These are phyloP conservation scores for Pheosia gnoma DNA, from an alignment of 2,888 invertebrate species.

Conservation along the genomic window DNA sequence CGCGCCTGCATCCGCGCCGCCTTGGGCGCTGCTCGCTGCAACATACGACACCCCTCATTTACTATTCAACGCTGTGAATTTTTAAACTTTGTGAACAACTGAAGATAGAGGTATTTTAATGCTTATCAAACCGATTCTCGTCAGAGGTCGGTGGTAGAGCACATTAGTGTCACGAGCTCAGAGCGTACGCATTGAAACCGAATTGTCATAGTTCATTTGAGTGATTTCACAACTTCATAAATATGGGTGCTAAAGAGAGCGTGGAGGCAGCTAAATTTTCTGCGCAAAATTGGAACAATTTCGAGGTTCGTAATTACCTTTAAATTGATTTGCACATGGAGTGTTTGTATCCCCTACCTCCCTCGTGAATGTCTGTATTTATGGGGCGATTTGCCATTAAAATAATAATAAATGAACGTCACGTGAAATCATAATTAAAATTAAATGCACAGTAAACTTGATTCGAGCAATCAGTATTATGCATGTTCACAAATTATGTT, in stretches of 20 bases:
- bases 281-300: conserved; percentile 92
- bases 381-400: conserved; percentile 55
- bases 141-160: conserved; percentile 73
- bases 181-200: conserved; percentile 77
- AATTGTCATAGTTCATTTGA: conserved; percentile 77
- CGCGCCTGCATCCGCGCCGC: conserved; percentile 63
- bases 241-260: conserved; percentile 93
- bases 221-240: conserved; percentile 80
- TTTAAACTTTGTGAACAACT: conserved; percentile 75
- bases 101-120: conserved; percentile 78
- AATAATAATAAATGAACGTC: conserved; percentile 50
- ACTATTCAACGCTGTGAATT: conserved; percentile 80
- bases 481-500: conserved; percentile 66
- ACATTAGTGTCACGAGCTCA: conserved; percentile 78
- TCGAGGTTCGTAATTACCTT: conserved; percentile 87
- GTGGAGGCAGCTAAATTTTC: conserved; percentile 92
- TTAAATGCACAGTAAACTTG: conserved; percentile 64
- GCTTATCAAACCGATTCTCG: conserved; percentile 71
- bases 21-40: conserved; percentile 64
- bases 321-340: conserved; percentile 82
- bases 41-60: conserved; percentile 74
- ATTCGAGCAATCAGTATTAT: conserved; percentile 56
- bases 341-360: conserved; percentile 78
- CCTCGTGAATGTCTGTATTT: conserved; percentile 73
- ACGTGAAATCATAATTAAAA: conserved; percentile 56